Evolutionary conservation across 2,113 vertebrate species (phyloP).

Genomic region (Sapajus apella): DNA sequence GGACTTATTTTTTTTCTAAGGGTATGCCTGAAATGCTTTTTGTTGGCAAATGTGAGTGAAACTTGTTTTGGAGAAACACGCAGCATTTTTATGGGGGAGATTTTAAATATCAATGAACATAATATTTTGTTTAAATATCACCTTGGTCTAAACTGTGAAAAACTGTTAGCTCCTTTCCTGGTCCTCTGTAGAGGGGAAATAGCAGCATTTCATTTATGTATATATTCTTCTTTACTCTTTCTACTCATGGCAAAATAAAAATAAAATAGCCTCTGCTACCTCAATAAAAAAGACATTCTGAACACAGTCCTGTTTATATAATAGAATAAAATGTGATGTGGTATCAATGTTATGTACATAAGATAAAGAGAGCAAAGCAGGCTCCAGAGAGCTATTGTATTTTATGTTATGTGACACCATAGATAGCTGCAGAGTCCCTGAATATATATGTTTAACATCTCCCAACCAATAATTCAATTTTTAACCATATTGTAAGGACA

Average conservation of each 20-base stretch:
- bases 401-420: not conserved
- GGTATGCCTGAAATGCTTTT: not conserved
- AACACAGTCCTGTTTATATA: not conserved
- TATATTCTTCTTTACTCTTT: not conserved
- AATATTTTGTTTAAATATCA: slow-evolving; percentile 40
- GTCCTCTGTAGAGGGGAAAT: not conserved
- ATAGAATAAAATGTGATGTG: not conserved
- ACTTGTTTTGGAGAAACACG: not conserved
- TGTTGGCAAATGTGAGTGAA: not conserved
- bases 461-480: not conserved
- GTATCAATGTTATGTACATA: not conserved
- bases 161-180: not conserved
- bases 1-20: not conserved
- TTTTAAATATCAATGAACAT: not conserved
- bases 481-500: not conserved
- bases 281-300: not conserved
- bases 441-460: not conserved
- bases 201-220: not conserved
- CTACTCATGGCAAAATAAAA: slow-evolving; percentile 2
- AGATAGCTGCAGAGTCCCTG: slow-evolving; percentile 15
- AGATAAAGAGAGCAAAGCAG: not conserved
- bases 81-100: not conserved
- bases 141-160: not conserved
- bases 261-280: not conserved
- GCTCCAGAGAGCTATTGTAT: not conserved